Evolutionary conservation across 2,888 invertebrate species (phyloP).

Genomic region (Drosophila conformis): DNA sequence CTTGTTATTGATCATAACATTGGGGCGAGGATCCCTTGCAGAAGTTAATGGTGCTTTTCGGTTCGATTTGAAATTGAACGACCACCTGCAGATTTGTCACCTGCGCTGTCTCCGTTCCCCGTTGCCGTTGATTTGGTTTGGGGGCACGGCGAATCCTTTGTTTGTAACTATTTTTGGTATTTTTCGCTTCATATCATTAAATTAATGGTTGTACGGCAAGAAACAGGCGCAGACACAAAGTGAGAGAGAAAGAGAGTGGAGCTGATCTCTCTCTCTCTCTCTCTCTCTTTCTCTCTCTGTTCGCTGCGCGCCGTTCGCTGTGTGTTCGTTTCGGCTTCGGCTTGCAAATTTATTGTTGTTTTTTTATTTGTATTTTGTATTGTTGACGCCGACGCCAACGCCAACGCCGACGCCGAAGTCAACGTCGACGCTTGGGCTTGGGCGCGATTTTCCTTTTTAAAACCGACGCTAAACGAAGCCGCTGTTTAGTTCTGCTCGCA

Average conservation of each 20-base stretch:
- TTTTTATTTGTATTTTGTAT: slow-evolving; percentile 23
- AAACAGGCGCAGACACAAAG: slow-evolving; percentile 7
- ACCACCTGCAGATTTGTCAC: slow-evolving; percentile 44
- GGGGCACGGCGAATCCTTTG: slow-evolving; percentile 46
- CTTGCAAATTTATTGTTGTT: slow-evolving; percentile 23
- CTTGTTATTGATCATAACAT: slow-evolving; percentile 48
- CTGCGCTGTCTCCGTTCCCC: neutral
- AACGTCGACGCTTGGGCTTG: slow-evolving; percentile 58
- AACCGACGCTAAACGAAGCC: slow-evolving; percentile 57
- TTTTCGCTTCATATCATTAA: slow-evolving; percentile 16
- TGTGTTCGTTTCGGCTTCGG: slow-evolving; percentile 25
- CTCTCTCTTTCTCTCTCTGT: neutral
- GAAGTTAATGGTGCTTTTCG: neutral
- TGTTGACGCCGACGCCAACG: slow-evolving; percentile 23
- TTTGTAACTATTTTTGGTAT: slow-evolving; percentile 40
- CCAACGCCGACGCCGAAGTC: slow-evolving; percentile 24
- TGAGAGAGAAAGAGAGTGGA: neutral
- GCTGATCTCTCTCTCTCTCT: neutral
- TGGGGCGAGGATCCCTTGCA: slow-evolving; percentile 12
- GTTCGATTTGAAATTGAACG: slow-evolving; percentile 13
- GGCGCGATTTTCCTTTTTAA: slow-evolving; percentile 72
- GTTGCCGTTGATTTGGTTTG: neutral
- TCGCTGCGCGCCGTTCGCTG: slow-evolving; percentile 10
- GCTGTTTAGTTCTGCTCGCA: slow-evolving; percentile 82
- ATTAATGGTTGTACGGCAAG: slow-evolving; percentile 14